Conservation (phyloP, 2,113 vertebrate species). For the Apodemus speciosus region DNA sequence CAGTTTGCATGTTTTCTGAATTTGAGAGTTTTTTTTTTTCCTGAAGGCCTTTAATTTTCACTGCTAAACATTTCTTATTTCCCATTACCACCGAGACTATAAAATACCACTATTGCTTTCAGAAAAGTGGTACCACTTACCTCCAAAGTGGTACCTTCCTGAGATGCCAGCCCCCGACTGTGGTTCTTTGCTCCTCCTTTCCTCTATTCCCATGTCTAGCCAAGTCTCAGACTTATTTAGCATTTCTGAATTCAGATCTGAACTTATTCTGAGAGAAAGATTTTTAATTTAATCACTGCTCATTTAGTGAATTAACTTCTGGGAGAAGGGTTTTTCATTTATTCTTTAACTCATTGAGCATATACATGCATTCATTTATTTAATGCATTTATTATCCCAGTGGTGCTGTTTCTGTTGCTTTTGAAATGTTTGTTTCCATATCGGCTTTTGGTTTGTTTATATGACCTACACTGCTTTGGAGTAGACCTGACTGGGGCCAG, state of each 20-base stretch:
- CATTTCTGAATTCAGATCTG: neutral
- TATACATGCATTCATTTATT: neutral
- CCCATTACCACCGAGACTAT: neutral
- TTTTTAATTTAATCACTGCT: neutral
- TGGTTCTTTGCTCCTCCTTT: neutral
- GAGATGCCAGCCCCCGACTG: neutral
- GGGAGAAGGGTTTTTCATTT: neutral
- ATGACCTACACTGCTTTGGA: neutral
- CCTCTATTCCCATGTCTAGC: neutral
- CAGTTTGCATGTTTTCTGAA: neutral
- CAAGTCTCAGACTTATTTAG: neutral
- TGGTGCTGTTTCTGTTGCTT: neutral
- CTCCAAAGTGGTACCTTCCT: neutral
- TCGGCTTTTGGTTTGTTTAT: neutral
- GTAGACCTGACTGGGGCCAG: neutral
- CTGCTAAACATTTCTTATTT: constrained; percentile 1
- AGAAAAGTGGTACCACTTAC: neutral
- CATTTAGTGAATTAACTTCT: neutral
- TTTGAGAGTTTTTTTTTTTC: neutral
- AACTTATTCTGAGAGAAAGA: neutral
- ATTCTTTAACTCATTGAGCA: neutral
- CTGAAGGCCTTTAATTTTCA: neutral
- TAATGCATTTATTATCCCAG: neutral
- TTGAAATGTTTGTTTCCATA: neutral
- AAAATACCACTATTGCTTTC: neutral